Conservation (phyloP, 2,888 invertebrate genomes). For the Drosophila sordidula region DNA sequence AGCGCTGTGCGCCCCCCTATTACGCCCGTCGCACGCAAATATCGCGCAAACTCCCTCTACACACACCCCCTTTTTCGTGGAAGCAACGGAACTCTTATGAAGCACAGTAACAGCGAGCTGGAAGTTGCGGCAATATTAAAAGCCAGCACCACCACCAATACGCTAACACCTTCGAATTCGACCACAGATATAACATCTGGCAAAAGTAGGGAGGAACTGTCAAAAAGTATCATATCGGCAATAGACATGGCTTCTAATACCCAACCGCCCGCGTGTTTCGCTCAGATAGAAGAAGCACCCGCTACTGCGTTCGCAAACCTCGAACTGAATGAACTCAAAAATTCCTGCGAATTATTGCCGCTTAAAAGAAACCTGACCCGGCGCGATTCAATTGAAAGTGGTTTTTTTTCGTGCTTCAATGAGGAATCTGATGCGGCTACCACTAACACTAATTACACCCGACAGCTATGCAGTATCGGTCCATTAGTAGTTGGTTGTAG, state of each 20-base stretch:
- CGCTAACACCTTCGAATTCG: conserved; percentile 41
- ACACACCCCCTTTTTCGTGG: conserved; percentile 87
- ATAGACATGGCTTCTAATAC: conserved; percentile 35
- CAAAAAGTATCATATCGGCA: conserved; percentile 22
- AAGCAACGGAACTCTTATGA: conserved; percentile 55
- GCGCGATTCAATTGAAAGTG: conserved; percentile 94
- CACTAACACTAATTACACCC: conserved; percentile 74
- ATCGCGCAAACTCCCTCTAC: conserved; percentile 87
- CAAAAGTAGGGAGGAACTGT: conserved; percentile 68
- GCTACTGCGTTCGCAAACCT: conserved; percentile 70
- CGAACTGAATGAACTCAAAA: conserved; percentile 75
- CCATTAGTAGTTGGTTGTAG: conserved; percentile 65
- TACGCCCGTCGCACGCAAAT: conserved; percentile 82
- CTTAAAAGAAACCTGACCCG: conserved; percentile 86
- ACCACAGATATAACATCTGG: conserved; percentile 68
- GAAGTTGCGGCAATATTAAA: conserved; percentile 48
- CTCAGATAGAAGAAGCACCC: conserved; percentile 62
- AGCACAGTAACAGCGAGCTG: conserved; percentile 53
- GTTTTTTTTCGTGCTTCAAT: conserved; percentile 95
- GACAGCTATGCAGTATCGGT: conserved; percentile 73
- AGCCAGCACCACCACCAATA: conserved; percentile 49
- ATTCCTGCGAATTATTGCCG: conserved; percentile 68
- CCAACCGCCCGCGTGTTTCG: conserved; percentile 43
- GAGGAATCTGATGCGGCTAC: conserved; percentile 90
- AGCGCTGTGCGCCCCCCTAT: conserved; percentile 75